Conservation (phyloP, 2,113 vertebrate species). For the Podocnemis expansa region DNA sequence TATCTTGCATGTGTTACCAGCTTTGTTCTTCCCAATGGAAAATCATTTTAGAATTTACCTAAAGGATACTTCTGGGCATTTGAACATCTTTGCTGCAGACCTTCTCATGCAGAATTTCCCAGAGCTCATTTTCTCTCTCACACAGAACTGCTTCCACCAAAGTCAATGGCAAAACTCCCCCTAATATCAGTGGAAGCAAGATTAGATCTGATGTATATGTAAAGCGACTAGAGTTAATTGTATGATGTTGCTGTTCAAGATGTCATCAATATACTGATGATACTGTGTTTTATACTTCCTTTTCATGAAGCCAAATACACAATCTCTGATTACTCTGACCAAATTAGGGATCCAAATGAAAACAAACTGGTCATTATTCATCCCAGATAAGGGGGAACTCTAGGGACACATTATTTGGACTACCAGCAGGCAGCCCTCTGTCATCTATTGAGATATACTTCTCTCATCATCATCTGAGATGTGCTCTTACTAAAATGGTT, state of each 20-base stretch:
- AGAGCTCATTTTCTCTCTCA: neutral
- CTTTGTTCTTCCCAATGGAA: neutral
- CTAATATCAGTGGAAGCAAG: neutral
- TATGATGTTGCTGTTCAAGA: neutral
- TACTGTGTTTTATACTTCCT: neutral
- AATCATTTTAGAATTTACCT: neutral
- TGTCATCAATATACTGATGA: neutral
- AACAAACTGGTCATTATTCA: neutral
- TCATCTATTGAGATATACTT: too few relatives aligned
- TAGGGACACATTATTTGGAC: neutral
- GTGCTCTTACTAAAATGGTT: neutral
- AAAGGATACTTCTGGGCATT: neutral
- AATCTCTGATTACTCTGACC: neutral
- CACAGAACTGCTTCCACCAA: neutral
- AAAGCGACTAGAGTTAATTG: neutral
- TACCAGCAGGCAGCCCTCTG: neutral
- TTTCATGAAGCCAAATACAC: rapidly evolving
- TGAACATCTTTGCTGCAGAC: neutral
- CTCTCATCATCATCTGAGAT: neutral
- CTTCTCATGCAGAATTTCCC: too few relatives aligned
- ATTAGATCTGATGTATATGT: neutral
- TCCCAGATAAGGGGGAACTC: neutral
- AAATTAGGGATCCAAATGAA: neutral
- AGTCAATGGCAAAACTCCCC: neutral
- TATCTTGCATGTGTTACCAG: neutral